These are phyloP conservation scores for Lampris megalopsis DNA, from an alignment of 2,113 vertebrate genomes.

Conservation along the genomic window DNA sequence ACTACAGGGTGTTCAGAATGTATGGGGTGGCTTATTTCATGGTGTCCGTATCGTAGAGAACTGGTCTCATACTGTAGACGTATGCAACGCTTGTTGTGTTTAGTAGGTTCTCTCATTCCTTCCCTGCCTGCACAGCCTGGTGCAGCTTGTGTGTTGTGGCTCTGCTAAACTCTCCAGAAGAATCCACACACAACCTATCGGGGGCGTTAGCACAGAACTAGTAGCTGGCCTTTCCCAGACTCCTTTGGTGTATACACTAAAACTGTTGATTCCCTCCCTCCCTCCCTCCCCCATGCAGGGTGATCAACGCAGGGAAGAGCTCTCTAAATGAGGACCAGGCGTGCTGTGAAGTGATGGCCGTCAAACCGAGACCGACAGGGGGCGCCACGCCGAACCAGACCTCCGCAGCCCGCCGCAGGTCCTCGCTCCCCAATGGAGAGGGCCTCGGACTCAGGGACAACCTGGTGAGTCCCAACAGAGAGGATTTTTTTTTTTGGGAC, in stretches of 20 bases:
- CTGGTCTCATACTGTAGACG: no score
- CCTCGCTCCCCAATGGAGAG: conserved; percentile 93
- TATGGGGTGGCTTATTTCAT: neutral
- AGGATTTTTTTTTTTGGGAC: no score
- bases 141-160: no score
- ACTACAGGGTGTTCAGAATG: neutral
- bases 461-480: conserved; percentile 79
- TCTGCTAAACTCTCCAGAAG: no score
- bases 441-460: conserved; percentile 86
- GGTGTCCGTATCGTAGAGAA: no score
- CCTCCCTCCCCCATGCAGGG: conserved; percentile 76
- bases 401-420: conserved; percentile 86
- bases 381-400: conserved; percentile 87
- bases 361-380: conserved; percentile 86
- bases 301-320: conserved; percentile 98
- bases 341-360: conserved; percentile 92
- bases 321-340: conserved; percentile 97
- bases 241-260: neutral
- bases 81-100: neutral
- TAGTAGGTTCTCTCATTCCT: neutral
- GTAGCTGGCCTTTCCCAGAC: neutral
- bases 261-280: neutral
- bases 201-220: no score
- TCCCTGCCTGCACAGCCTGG: no score
- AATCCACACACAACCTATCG: no score